Percentiles rank a stretch among this genome's conserved stretches.
phyloP scores from a whole-genome alignment of 2,888 invertebrate genomes.

The Papilio elwesi region DNA sequence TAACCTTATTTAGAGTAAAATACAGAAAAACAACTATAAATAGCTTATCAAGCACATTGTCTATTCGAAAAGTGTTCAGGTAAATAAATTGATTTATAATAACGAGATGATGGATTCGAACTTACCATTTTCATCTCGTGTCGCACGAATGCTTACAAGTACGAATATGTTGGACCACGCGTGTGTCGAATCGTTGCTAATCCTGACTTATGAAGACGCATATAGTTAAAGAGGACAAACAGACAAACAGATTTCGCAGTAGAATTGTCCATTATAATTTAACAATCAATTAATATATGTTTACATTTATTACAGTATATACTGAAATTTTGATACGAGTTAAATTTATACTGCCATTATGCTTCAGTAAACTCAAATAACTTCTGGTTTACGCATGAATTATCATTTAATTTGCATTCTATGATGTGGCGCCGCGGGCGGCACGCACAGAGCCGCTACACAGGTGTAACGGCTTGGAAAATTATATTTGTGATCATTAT shows the following conservation, averaged over 20 bases:
- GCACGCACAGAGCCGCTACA: background rate
- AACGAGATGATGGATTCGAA: too few relatives aligned
- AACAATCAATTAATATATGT: background rate
- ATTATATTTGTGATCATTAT: background rate
- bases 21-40: background rate
- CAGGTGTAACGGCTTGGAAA: background rate
- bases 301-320: background rate
- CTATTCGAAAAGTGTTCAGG: too few relatives aligned
- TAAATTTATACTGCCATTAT: background rate
- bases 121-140: too few relatives aligned
- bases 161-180: too few relatives aligned
- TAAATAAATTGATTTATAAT: too few relatives aligned
- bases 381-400: slow-evolving; percentile 7
- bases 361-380: background rate
- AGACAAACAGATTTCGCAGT: background rate
- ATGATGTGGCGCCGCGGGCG: background rate
- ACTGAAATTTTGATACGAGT: background rate
- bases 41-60: too few relatives aligned
- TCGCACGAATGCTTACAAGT: too few relatives aligned
- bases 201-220: too few relatives aligned
- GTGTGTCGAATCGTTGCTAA: too few relatives aligned
- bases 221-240: too few relatives aligned
- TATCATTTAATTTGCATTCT: slow-evolving; percentile 12
- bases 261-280: background rate
- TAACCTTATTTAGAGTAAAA: background rate